Evolutionary conservation across 1,140 invertebrate genomes (phyloP), one percentile per base, ranked within the genome.

Genomic region (Metopolophium dirhodum): DNA sequence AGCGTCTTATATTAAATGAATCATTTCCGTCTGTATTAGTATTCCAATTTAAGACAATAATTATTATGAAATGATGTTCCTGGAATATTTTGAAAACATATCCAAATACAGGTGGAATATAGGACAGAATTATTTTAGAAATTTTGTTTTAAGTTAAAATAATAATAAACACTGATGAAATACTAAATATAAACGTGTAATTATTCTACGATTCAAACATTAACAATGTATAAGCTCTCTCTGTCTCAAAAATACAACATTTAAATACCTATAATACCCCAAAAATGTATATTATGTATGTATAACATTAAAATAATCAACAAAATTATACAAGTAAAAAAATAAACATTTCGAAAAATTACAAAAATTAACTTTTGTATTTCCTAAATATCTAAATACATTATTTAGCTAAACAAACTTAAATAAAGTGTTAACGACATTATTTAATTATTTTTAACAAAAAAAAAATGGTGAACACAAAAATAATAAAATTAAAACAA

Each of bases 311-410:
- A 90, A 30, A 54, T 61, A 90, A 45, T 45, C 37, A 90, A 90
- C 35, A 89, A 68, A 88, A 90, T 90, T 90, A 90, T 11, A 90
- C 37, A 90, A 61, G 88, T 90, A 90, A 57, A 90, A 90, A 90
- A 90, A 90, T 90, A 61, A 90, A 90, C 3, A 45, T 61, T 90
- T 45, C 18, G 22, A 54, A 90, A 90, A 61, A 68, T 68, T 90
- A 45, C 89, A 90, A 90, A 90, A 37, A 54, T 89, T 26, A 89
- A 89, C 22, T 89, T 89, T 51, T 35, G 41, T 54, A 54, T 57
- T 68, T 68, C 20, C n/a, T 90, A 45, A 68, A 26, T 45, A n/a
- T 45, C n/a, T 30, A 68, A 51, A 89, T 54, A 51, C 14, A 89
- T 57, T 57, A 2, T 41, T 37, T 57, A 41, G 9, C 20, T 57